A percentile compares a stretch with the other conserved stretches of the same genome.
phyloP scores from a whole-genome alignment of 37 sponge, comb jelly and placozoan species.

The Ianthella basta region DNA sequence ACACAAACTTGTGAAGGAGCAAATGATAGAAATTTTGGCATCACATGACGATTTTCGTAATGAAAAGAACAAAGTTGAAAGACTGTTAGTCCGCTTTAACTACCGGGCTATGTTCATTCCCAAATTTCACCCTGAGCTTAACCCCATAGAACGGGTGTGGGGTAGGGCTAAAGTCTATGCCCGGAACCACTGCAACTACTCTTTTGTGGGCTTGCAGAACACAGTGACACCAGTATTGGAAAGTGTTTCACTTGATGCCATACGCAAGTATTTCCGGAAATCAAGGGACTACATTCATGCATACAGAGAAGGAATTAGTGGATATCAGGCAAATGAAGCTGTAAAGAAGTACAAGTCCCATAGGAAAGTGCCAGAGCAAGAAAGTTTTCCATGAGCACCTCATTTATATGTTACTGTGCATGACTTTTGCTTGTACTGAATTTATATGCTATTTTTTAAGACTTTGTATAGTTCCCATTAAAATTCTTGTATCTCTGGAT shows the following conservation, averaged over 20 bases:
- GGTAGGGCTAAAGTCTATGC: slow-evolving; percentile 28
- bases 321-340: not conserved
- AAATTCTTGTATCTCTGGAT: no score
- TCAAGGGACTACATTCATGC: slow-evolving; percentile 12
- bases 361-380: slow-evolving; percentile 18
- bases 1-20: not conserved
- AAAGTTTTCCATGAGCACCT: not conserved
- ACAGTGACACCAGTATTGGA: slow-evolving; percentile 27
- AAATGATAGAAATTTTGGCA: not conserved
- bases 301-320: slow-evolving; percentile 33
- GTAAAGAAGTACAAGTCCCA: slow-evolving; percentile 12
- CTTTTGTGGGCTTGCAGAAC: slow-evolving; percentile 24
- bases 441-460: no score
- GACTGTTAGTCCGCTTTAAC: not conserved
- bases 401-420: no score
- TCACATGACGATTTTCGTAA: slow-evolving; percentile 13
- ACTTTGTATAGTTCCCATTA: no score
- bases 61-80: slow-evolving; percentile 23
- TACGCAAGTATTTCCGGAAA: slow-evolving; percentile 44
- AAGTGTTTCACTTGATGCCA: slow-evolving; percentile 10
- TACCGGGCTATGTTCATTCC: slow-evolving; percentile 6
- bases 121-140: slow-evolving; percentile 45
- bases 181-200: slow-evolving; percentile 40
- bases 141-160: slow-evolving; percentile 47
- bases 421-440: no score